phyloP scores from a whole-genome alignment of 2,113 vertebrate species.

The Vidua chalybeata region DNA sequence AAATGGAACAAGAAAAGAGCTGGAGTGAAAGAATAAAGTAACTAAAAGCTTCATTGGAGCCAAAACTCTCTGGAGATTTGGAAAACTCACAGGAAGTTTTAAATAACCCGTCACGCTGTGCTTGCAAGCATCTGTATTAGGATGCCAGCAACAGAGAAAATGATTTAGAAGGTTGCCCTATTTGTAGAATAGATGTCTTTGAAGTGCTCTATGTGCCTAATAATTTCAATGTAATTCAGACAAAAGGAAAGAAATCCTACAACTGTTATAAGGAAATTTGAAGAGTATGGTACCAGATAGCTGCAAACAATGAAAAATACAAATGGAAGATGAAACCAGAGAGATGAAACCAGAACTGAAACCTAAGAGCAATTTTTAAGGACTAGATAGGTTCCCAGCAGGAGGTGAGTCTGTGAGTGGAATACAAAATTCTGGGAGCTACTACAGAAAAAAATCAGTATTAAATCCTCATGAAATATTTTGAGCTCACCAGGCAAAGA shows the following conservation, averaged over 20 bases:
- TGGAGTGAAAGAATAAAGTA: slow-evolving; percentile 1
- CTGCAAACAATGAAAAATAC: not conserved
- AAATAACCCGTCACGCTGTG: not conserved
- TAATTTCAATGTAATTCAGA: not conserved
- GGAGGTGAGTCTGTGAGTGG: not conserved
- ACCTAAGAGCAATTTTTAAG: slow-evolving; percentile 8
- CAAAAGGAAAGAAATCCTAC: not conserved
- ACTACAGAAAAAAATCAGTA: not conserved
- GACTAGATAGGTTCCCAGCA: not conserved
- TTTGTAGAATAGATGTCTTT: not conserved
- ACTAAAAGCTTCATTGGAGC: slow-evolving; percentile 13
- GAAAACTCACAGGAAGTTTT: slow-evolving; percentile 37
- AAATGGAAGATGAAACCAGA: not conserved
- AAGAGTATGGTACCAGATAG: not conserved
- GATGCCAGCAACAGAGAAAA: not conserved
- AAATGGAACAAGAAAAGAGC: not conserved
- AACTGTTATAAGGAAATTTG: not conserved
- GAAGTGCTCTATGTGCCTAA: not conserved
- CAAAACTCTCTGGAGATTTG: slow-evolving; percentile 4
- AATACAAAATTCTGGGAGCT: slow-evolving; percentile 12
- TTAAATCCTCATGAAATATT: slow-evolving; percentile 6
- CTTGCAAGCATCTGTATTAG: not conserved
- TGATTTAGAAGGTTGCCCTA: not conserved
- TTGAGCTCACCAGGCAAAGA: slow-evolving; percentile 4
- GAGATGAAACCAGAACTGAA: not conserved